These are phyloP conservation scores for Drosophila eohydei DNA, from an alignment of 2,888 invertebrate genomes.

Conservation along the genomic window DNA sequence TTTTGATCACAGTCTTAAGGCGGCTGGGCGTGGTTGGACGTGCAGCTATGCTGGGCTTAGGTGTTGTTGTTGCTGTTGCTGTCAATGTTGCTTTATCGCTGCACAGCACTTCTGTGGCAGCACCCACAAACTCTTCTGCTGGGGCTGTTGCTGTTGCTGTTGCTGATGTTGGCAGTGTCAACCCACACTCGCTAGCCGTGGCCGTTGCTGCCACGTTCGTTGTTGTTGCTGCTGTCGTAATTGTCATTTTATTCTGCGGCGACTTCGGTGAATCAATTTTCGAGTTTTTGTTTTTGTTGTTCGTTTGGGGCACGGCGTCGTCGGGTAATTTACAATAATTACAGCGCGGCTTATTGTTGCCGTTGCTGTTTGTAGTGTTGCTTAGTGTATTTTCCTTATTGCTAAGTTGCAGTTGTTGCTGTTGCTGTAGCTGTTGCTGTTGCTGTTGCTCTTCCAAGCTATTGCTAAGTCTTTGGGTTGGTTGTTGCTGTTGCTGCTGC, in stretches of 20 bases:
- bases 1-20: conserved; percentile 84
- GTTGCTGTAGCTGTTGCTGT: conserved; percentile 50
- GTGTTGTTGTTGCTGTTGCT: conserved; percentile 62
- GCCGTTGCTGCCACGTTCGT: conserved; percentile 59
- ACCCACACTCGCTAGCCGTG: conserved; percentile 78
- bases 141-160: conserved; percentile 36
- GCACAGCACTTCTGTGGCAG: conserved; percentile 74
- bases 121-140: conserved; percentile 68
- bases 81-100: conserved; percentile 75
- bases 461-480: conserved; percentile 83
- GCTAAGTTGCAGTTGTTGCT: conserved; percentile 67
- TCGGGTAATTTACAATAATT: conserved; percentile 81
- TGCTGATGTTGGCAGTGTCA: conserved; percentile 55
- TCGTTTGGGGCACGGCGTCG: conserved; percentile 77
- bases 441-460: conserved; percentile 65
- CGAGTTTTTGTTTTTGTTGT: conserved; percentile 62
- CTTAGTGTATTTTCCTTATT: conserved; percentile 79
- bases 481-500: conserved; percentile 67
- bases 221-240: conserved; percentile 69
- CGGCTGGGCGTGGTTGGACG: conserved; percentile 81
- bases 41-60: conserved; percentile 74
- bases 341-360: conserved; percentile 73
- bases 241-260: conserved; percentile 80
- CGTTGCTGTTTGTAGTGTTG: conserved; percentile 55
- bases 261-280: conserved; percentile 77